Percentiles rank a stretch among this genome's conserved stretches.
phyloP scores from a whole-genome alignment of 2,888 invertebrate species.

The Melinaea menophilus region DNA sequence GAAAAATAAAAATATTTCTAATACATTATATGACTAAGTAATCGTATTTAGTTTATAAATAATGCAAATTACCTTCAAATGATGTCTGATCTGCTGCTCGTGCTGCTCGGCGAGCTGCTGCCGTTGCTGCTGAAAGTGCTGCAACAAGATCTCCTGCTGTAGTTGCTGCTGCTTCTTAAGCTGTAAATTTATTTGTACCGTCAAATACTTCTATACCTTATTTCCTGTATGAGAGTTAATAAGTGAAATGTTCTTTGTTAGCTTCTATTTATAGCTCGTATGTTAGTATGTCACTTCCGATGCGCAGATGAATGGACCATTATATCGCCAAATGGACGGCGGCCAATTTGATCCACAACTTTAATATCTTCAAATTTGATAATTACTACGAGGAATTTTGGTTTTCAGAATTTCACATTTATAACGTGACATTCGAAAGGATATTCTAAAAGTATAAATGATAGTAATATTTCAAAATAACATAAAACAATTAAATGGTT shows the following conservation, averaged over 20 bases:
- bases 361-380: slow-evolving; percentile 17
- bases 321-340: slow-evolving; percentile 28
- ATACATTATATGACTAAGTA: too few species aligned
- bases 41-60: too few species aligned
- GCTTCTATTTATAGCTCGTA: slow-evolving; percentile 5
- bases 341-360: slow-evolving; percentile 27
- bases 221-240: neutral
- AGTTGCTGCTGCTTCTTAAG: slow-evolving; percentile 95
- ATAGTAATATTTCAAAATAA: too few species aligned
- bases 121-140: slow-evolving; percentile 94
- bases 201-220: slow-evolving; percentile 12
- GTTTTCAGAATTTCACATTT: neutral
- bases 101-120: slow-evolving; percentile 94
- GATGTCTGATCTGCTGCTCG: slow-evolving; percentile 92
- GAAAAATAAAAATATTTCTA: too few species aligned
- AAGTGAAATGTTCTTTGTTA: neutral
- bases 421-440: neutral
- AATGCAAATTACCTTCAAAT: slow-evolving; percentile 83
- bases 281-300: slow-evolving; percentile 21
- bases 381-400: slow-evolving; percentile 11
- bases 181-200: slow-evolving; percentile 74
- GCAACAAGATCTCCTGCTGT: slow-evolving; percentile 93
- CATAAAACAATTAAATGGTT: too few species aligned
- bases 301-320: slow-evolving; percentile 26
- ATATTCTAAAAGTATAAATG: too few species aligned